Base-by-base conservation (phyloP, 2,888 invertebrate genomes). In the Cynaeus angustus region DNA sequence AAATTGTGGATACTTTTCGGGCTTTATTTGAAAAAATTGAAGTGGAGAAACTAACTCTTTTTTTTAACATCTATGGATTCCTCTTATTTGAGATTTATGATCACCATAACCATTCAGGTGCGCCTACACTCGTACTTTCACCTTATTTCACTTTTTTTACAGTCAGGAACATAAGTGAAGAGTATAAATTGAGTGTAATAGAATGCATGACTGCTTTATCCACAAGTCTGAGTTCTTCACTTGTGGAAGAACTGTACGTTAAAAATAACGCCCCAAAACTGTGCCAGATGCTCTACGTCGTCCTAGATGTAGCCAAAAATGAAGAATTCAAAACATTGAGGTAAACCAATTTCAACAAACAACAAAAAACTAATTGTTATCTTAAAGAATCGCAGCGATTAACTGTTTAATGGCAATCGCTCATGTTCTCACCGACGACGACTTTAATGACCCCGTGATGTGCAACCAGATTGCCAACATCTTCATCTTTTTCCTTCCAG, bases 261-360 rank as follows among this genome's bases (percentile, higher is more conserved):
- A 86, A 89, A 68, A 85, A 88, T 58, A 86, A 90, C 70, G 87
- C 88, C 1, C 86, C 89, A 0, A 85, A 90, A 75, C 78, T 94
- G 48, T 91, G 91, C 1, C 90, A 91, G 79, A 89, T 91, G 53
- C 86, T 94, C 48, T 90, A 89, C 75, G 86, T 91, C 0, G 87
- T 90, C 10, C 85, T 91, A 0, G 89, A 91, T 75, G 84, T 94
- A 12, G 90, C 92, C 7, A 89, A 90, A 80, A 83, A 85, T 33
- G 94, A 94, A 80, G 91, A 88, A 80, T 88, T 90, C 41, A 86
- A 88, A 37, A 83, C 87, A 46, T 83, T 94, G 9, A 89, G 91
- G 91, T 93, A 84, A 81, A 77, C 75, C 16, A 26, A 26, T n/a
- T n/a, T n/a, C n/a, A n/a, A n/a, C n/a, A 28, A 28, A 28, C 28